Evolutionary conservation across 2,888 invertebrate genomes (phyloP).

Genomic region (Luffia ferchaultella): DNA sequence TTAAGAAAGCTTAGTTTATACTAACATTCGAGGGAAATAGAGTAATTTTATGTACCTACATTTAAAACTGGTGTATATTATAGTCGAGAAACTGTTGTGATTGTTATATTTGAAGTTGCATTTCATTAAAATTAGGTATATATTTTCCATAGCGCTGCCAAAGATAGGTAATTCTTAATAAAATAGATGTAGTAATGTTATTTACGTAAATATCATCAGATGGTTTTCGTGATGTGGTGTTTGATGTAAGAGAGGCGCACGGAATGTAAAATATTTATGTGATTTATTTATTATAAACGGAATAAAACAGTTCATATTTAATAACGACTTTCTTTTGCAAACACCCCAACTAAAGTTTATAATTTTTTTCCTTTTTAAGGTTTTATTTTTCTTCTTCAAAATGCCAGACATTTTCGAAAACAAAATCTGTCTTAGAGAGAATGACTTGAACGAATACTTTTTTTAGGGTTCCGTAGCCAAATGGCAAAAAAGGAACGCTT

Average conservation of each 20-base stretch:
- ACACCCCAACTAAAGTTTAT: background rate
- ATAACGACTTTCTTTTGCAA: background rate
- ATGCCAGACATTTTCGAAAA: too few relatives aligned
- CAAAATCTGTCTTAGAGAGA: too few relatives aligned
- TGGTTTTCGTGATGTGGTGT: background rate
- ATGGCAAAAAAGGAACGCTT: too few relatives aligned
- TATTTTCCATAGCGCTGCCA: conserved; percentile 69
- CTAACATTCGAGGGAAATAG: conserved; percentile 13
- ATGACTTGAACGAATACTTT: too few relatives aligned
- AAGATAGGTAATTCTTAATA: conserved; percentile 55
- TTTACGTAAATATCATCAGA: conserved; percentile 38
- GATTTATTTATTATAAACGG: conserved; percentile 8
- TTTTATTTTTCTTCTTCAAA: too few relatives aligned
- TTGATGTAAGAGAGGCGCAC: conserved; percentile 14
- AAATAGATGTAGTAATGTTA: conserved; percentile 57
- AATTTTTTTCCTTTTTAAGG: background rate
- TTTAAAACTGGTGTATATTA: conserved; percentile 29
- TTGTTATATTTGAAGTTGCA: conserved; percentile 58
- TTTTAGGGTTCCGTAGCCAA: too few relatives aligned
- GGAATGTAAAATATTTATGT: conserved; percentile 51
- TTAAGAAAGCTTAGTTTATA: conserved; percentile 4
- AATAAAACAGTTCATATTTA: conserved; percentile 4
- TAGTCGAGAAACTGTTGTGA: conserved; percentile 60
- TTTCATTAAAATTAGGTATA: conserved; percentile 56
- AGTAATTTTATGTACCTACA: conserved; percentile 34